Evolutionary conservation across 2,797 vertebrate genomes (phyloP).

Genomic region (Passerculus sandwichensis): DNA sequence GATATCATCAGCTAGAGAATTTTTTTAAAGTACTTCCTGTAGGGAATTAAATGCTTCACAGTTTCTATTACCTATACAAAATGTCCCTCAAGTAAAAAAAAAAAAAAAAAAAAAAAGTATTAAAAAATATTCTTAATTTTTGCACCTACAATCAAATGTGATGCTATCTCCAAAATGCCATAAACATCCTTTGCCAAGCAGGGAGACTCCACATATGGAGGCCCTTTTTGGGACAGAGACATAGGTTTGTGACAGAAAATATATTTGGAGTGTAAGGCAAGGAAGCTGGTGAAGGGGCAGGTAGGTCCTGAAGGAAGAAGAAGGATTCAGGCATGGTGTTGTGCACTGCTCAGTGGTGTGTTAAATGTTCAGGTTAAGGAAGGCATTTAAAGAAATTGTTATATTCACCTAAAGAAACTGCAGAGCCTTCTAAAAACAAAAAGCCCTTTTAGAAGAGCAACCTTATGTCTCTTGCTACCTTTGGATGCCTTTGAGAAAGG

Average conservation of each 20-base stretch:
- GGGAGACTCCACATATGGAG: accelerated
- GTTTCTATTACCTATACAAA: not conserved
- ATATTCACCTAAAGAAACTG: not conserved
- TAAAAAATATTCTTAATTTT: not conserved
- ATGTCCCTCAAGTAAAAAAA: not conserved
- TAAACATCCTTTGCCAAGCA: not conserved
- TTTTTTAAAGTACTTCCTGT: not conserved
- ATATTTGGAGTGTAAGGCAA: not conserved
- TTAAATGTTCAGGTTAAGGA: not conserved
- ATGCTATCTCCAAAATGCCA: not conserved
- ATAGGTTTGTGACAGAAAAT: not conserved
- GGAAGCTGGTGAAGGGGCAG: not conserved
- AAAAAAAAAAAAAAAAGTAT: not conserved
- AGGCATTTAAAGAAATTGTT: not conserved
- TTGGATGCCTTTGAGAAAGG: not conserved
- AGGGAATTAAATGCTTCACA: not conserved
- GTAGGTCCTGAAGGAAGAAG: not conserved
- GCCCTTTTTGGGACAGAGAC: not conserved
- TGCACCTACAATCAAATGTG: not conserved
- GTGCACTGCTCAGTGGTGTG: not conserved
- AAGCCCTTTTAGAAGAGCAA: not conserved
- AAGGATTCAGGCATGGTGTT: not conserved
- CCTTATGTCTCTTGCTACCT: not conserved
- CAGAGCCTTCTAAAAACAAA: not conserved
- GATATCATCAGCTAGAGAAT: not conserved